phyloP scores from a whole-genome alignment of 2,113 vertebrate species.

The Monopterus albus region DNA sequence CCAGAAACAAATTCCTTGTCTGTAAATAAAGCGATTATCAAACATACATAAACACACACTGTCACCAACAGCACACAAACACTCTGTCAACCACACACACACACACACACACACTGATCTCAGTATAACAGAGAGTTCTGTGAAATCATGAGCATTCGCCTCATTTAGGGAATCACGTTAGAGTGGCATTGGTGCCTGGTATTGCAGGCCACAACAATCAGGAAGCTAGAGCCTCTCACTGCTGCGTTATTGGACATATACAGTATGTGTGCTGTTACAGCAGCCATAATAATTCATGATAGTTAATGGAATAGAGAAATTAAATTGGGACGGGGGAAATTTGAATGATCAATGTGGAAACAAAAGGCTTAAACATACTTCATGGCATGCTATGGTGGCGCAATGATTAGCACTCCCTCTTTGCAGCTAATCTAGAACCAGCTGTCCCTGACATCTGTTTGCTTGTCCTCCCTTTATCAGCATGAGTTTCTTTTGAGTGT shows the following conservation, averaged over 20 bases:
- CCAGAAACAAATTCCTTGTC: too few relatives aligned
- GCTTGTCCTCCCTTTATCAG: too few relatives aligned
- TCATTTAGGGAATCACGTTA: constrained; percentile 54
- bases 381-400: too few relatives aligned
- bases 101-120: constrained; percentile 22
- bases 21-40: too few relatives aligned
- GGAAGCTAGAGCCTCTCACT: constrained; percentile 15
- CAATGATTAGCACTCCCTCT: too few relatives aligned
- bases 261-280: constrained; percentile 1
- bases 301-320: constrained; percentile 17
- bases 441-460: too few relatives aligned
- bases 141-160: constrained; percentile 53
- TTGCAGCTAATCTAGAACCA: too few relatives aligned
- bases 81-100: constrained; percentile 21
- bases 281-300: background rate
- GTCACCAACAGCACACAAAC: constrained; percentile 14
- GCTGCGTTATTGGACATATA: constrained; percentile 24
- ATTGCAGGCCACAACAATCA: constrained; percentile 39
- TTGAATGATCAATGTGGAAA: constrained; percentile 11
- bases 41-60: too few relatives aligned
- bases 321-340: background rate
- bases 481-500: background rate
- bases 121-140: constrained; percentile 32
- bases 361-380: background rate
- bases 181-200: constrained; percentile 41